These are phyloP conservation scores for Epinephelus coioides DNA, from an alignment of 2,797 vertebrate genomes.

Conservation along the genomic window DNA sequence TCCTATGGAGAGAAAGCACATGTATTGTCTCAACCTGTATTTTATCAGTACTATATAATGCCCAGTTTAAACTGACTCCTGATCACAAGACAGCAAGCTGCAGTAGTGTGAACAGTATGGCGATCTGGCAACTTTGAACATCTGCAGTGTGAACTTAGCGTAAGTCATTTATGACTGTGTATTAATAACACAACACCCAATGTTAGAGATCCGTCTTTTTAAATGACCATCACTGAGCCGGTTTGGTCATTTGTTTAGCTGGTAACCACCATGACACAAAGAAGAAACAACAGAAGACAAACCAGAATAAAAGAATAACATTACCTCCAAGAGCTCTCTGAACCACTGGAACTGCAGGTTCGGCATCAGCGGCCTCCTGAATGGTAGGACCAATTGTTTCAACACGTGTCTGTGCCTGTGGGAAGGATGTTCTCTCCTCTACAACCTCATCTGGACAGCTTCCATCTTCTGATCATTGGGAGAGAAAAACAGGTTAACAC, in stretches of 20 bases:
- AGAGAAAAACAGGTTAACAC: neutral
- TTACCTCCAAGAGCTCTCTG: constrained; percentile 41
- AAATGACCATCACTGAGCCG: neutral
- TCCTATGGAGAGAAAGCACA: constrained; percentile 46
- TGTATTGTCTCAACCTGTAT: neutral
- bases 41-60: neutral
- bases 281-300: neutral
- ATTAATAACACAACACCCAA: constrained; percentile 3
- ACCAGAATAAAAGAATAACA: neutral
- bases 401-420: neutral
- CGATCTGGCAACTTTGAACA: no score
- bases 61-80: no score
- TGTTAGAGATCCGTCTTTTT: neutral
- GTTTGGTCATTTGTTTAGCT: no score
- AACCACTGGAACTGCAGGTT: neutral
- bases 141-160: no score
- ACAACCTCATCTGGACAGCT: neutral
- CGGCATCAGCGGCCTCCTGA: neutral
- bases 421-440: neutral
- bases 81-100: no score
- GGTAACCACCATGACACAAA: neutral
- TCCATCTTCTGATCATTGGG: constrained; percentile 21
- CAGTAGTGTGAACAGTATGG: no score
- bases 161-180: neutral
- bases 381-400: neutral